Conservation (phyloP, 2,113 vertebrate genomes). For the Corythaixoides concolor region DNA sequence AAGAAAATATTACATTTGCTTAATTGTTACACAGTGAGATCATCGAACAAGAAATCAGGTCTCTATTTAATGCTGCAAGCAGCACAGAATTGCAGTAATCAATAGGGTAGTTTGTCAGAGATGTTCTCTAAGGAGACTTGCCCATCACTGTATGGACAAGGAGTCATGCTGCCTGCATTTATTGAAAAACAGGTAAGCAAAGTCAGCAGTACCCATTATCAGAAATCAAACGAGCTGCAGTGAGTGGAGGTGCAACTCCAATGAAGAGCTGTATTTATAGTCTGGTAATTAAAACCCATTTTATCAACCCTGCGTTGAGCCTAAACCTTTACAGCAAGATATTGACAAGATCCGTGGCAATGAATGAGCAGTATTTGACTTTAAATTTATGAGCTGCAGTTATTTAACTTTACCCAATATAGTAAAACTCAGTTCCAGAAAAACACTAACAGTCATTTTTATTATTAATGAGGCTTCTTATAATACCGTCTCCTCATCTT, state of each 20-base stretch:
- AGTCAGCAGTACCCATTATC: slow-evolving; percentile 94
- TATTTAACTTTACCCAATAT: slow-evolving; percentile 78
- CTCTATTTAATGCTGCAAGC: slow-evolving; percentile 87
- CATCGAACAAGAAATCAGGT: slow-evolving; percentile 88
- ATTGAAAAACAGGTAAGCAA: slow-evolving; percentile 83
- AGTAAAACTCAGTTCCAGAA: slow-evolving; percentile 56
- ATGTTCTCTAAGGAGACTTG: slow-evolving; percentile 80
- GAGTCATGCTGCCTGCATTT: slow-evolving; percentile 66
- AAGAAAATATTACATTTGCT: slow-evolving; percentile 94
- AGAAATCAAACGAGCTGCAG: slow-evolving; percentile 90
- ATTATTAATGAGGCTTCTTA: slow-evolving; percentile 71
- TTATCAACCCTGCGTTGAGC: slow-evolving; percentile 82
- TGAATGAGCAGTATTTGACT: slow-evolving; percentile 85
- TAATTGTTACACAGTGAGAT: slow-evolving; percentile 90
- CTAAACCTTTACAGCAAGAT: slow-evolving; percentile 76
- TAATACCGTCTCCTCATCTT: slow-evolving; percentile 25
- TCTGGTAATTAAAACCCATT: slow-evolving; percentile 97
- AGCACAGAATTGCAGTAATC: slow-evolving; percentile 83
- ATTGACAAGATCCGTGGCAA: slow-evolving; percentile 81
- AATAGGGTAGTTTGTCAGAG: slow-evolving; percentile 95
- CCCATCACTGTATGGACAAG: slow-evolving; percentile 69
- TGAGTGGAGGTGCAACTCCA: slow-evolving; percentile 72
- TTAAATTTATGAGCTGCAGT: slow-evolving; percentile 83
- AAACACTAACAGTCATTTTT: slow-evolving; percentile 64
- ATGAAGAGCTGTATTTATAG: slow-evolving; percentile 85